Evolutionary conservation across 2,888 invertebrate species (phyloP).

Genomic region (Barypeithes pellucidus): DNA sequence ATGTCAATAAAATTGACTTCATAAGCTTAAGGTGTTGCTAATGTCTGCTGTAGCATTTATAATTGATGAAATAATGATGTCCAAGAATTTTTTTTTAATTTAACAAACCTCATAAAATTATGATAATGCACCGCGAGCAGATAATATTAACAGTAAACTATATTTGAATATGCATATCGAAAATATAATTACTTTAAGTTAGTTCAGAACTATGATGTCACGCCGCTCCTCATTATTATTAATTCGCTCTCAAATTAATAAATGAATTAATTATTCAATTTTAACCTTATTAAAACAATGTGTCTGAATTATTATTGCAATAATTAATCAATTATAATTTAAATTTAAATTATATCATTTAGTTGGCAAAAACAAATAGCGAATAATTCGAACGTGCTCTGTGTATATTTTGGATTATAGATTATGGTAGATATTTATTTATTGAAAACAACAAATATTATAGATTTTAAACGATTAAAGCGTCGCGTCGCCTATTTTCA

Average conservation of each 20-base stretch:
- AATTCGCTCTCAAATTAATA: constrained; percentile 43
- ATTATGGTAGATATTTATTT: constrained; percentile 33
- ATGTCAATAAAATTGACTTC: too few species aligned
- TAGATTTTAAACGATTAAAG: constrained; percentile 8
- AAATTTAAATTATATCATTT: constrained; percentile 49
- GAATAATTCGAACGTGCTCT: constrained; percentile 32
- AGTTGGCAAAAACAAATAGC: constrained; percentile 40
- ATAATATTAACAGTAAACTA: constrained; percentile 13
- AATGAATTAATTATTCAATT: constrained; percentile 46
- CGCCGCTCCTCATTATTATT: constrained; percentile 41
- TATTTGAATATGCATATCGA: constrained; percentile 33
- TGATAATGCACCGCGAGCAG: too few species aligned
- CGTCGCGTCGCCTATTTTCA: background rate
- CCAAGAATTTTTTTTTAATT: too few species aligned
- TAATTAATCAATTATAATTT: constrained; percentile 49
- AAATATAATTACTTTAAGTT: constrained; percentile 36
- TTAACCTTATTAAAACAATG: constrained; percentile 52
- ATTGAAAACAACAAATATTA: constrained; percentile 25
- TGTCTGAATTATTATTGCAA: constrained; percentile 43
- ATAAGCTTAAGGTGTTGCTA: too few species aligned
- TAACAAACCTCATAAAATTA: too few species aligned
- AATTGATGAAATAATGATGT: too few species aligned
- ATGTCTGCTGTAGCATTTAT: too few species aligned
- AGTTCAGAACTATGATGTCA: constrained; percentile 35
- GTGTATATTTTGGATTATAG: constrained; percentile 33